A percentile compares a stretch with the other conserved stretches of the same genome.
phyloP scores from a whole-genome alignment of 1,140 invertebrate species.

The Heliothis subflexa region DNA sequence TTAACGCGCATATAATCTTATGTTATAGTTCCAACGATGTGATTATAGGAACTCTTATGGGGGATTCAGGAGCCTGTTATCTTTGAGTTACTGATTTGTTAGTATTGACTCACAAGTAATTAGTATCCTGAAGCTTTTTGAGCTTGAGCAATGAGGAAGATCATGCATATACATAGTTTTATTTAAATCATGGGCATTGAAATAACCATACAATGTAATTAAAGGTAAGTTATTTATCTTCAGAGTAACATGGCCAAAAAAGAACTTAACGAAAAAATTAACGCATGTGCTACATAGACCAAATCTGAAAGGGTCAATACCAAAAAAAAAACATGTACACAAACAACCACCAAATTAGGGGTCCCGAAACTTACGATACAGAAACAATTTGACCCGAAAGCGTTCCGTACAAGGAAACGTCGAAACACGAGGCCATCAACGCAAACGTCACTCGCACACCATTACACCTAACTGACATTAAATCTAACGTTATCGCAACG shows the following conservation, averaged over 20 bases:
- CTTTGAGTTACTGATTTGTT: neutral
- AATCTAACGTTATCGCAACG: constrained; percentile 43
- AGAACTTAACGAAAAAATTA: too few relatives aligned
- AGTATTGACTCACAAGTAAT: neutral
- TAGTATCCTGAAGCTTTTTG: neutral
- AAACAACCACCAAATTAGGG: too few relatives aligned
- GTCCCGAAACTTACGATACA: neutral
- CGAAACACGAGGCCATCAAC: constrained; percentile 4
- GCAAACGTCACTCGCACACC: constrained; percentile 43
- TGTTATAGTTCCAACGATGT: neutral
- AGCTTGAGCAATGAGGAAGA: too few relatives aligned
- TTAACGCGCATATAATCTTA: constrained; percentile 1
- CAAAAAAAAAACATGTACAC: too few relatives aligned
- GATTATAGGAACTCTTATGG: constrained; percentile 5
- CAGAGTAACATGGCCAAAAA: too few relatives aligned
- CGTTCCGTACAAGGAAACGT: neutral
- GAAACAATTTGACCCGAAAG: neutral
- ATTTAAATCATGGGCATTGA: too few relatives aligned
- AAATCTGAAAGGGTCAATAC: too few relatives aligned
- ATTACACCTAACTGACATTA: constrained; percentile 42
- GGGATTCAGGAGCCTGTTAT: neutral
- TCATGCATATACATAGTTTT: too few relatives aligned
- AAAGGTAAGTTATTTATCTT: too few relatives aligned
- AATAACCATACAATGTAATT: too few relatives aligned
- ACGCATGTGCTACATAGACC: too few relatives aligned